Conservation (phyloP, 1,140 invertebrate species). For the Drosophila ohnishii region DNA sequence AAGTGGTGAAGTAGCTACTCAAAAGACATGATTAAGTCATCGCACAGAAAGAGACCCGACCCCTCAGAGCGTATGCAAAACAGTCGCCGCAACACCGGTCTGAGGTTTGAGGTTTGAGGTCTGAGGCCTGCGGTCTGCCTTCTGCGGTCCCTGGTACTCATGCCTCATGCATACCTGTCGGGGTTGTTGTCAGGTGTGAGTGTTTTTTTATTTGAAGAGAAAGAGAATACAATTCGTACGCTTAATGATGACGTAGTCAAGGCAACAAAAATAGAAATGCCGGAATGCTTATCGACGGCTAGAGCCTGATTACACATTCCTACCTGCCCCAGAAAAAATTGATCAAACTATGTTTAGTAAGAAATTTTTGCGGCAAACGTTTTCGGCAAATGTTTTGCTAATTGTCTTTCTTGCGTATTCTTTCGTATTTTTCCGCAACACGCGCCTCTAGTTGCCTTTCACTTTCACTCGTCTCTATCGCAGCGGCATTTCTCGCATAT, state of each 20-base stretch:
- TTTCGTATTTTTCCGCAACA: slow-evolving; percentile 23
- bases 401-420: not conserved
- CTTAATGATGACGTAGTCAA: slow-evolving; percentile 62
- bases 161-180: slow-evolving; percentile 31
- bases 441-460: slow-evolving; percentile 50
- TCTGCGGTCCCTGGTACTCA: slow-evolving; percentile 38
- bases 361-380: slow-evolving; percentile 4
- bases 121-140: slow-evolving; percentile 22
- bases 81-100: slow-evolving; percentile 40
- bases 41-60: slow-evolving; percentile 32
- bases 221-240: slow-evolving; percentile 37
- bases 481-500: slow-evolving; percentile 68
- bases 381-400: not conserved
- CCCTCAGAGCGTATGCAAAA: slow-evolving; percentile 56
- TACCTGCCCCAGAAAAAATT: slow-evolving; percentile 61
- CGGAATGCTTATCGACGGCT: slow-evolving; percentile 31
- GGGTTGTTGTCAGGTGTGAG: slow-evolving; percentile 66
- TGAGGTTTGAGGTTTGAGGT: slow-evolving; percentile 18
- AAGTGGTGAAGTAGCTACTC: slow-evolving; percentile 4
- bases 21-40: slow-evolving; percentile 72
- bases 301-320: slow-evolving; percentile 59
- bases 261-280: slow-evolving; percentile 47
- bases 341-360: slow-evolving; percentile 59
- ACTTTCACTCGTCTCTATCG: slow-evolving; percentile 54
- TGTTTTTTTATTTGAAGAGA: slow-evolving; percentile 41